phyloP scores from a whole-genome alignment of 1,140 invertebrate species.

The Ctenoplectra terminalis region DNA sequence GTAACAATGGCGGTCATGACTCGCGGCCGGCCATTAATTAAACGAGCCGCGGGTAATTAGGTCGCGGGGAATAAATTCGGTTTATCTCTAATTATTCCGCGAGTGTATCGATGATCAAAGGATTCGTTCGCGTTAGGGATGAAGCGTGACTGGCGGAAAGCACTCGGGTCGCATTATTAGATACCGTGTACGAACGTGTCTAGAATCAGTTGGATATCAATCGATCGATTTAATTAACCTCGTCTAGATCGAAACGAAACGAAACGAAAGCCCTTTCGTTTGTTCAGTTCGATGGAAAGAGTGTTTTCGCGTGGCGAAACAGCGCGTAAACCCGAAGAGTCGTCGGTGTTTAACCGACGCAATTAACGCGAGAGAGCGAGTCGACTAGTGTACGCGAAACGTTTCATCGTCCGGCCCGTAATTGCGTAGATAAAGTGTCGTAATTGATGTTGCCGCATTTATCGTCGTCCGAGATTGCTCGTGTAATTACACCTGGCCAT shows the following conservation, averaged over 20 bases:
- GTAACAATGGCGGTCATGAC: conserved; percentile 60
- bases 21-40: conserved; percentile 66
- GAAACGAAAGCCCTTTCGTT: background rate
- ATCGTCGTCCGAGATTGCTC: conserved; percentile 49
- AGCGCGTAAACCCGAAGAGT: background rate
- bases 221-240: conserved; percentile 58
- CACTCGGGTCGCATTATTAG: conserved; percentile 49
- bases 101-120: conserved; percentile 60
- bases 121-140: conserved; percentile 25
- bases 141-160: conserved; percentile 7
- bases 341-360: conserved; percentile 14
- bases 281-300: background rate
- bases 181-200: conserved; percentile 37
- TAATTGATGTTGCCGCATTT: conserved; percentile 46
- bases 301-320: background rate
- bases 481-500: conserved; percentile 39
- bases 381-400: background rate
- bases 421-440: conserved; percentile 54
- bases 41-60: conserved; percentile 67
- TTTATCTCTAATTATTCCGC: conserved; percentile 70
- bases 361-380: conserved; percentile 24
- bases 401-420: conserved; percentile 39
- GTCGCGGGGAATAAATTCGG: conserved; percentile 69
- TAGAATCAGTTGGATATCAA: conserved; percentile 19
- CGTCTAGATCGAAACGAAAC: background rate